Evolutionary conservation across 2,113 vertebrate genomes (phyloP).

Genomic region (Ahaetulla prasina): DNA sequence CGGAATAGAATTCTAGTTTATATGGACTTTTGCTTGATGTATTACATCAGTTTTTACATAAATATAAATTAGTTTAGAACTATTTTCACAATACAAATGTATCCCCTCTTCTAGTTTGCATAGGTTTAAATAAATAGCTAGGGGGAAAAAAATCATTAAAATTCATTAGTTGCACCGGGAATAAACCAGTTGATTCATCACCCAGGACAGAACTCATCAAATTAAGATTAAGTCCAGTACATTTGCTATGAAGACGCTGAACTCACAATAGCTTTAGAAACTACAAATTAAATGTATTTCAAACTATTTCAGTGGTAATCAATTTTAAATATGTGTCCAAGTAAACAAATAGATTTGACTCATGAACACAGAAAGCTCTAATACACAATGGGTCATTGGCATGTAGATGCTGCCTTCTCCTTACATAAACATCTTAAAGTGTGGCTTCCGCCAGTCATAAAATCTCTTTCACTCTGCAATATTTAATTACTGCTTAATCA

Average conservation of each 20-base stretch:
- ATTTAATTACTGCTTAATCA: constrained; percentile 65
- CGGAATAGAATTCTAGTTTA: neutral
- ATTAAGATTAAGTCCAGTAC: neutral
- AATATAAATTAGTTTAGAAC: neutral
- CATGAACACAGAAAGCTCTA: constrained; percentile 8
- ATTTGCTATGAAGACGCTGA: neutral
- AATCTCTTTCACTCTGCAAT: constrained; percentile 39
- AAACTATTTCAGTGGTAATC: constrained; percentile 1
- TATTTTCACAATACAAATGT: neutral
- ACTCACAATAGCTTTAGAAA: constrained; percentile 3
- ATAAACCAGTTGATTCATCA: neutral
- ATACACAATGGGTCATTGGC: neutral
- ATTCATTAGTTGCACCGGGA: neutral
- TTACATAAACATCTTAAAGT: constrained; percentile 31
- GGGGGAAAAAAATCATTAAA: neutral
- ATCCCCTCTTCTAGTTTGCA: neutral
- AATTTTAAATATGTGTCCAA: constrained; percentile 3
- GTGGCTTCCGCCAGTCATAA: constrained; percentile 14
- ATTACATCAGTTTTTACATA: neutral
- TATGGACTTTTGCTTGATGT: neutral
- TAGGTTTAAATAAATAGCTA: neutral
- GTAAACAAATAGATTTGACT: constrained; percentile 1
- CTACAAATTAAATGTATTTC: constrained; percentile 1
- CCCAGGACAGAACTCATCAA: neutral
- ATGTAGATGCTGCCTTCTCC: constrained; percentile 10